phyloP scores from a whole-genome alignment of 2,888 invertebrate genomes.

The Graphium colonna region DNA sequence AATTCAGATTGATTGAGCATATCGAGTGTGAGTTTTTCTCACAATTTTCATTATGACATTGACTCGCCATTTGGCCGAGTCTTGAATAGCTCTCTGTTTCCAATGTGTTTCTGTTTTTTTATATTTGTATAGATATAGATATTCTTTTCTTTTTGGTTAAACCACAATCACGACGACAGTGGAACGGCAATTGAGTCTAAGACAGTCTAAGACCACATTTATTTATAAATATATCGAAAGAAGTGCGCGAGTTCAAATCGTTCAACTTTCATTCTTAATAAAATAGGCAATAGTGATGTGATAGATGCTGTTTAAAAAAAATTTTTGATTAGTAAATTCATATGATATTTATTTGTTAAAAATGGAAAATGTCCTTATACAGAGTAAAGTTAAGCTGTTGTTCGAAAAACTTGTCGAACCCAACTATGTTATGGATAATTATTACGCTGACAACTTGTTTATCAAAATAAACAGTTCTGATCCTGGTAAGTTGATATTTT shows the following conservation, averaged over 20 bases:
- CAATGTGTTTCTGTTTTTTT: too few species aligned
- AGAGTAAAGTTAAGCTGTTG: slow-evolving; percentile 77
- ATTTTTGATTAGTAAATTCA: background rate
- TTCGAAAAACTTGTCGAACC: slow-evolving; percentile 80
- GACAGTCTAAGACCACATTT: too few species aligned
- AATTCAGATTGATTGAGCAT: too few species aligned
- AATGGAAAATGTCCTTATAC: slow-evolving; percentile 37
- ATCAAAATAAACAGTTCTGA: slow-evolving; percentile 79
- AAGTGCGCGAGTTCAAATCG: background rate
- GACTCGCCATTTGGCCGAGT: too few species aligned
- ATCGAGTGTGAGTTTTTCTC: too few species aligned
- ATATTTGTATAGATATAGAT: too few species aligned
- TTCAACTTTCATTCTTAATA: background rate
- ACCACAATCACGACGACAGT: too few species aligned
- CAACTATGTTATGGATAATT: slow-evolving; percentile 81
- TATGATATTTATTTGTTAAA: background rate
- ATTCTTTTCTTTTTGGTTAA: too few species aligned
- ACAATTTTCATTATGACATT: too few species aligned
- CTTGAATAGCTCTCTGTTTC: too few species aligned
- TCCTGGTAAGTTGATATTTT: slow-evolving; percentile 54
- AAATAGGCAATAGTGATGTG: background rate
- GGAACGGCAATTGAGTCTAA: too few species aligned
- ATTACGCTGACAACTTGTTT: slow-evolving; percentile 83
- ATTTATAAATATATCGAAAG: background rate
- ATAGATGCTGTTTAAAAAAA: background rate